phyloP scores from a whole-genome alignment of 2,888 invertebrate genomes.

The Sylvicola fuscatus region DNA sequence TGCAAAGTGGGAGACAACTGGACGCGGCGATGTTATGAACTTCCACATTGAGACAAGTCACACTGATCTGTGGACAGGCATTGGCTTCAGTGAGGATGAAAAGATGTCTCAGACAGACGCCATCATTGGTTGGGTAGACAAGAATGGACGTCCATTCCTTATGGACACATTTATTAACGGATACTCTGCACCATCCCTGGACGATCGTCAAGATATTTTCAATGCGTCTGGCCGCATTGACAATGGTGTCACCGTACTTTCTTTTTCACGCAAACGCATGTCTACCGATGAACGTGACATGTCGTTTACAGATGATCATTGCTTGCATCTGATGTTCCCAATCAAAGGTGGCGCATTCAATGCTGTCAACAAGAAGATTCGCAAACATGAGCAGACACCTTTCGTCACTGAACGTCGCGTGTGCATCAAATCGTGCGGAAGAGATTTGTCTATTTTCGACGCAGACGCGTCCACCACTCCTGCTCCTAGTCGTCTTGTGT shows the following conservation, averaged over 20 bases:
- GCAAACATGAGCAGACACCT: slow-evolving; percentile 57
- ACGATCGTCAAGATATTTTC: slow-evolving; percentile 50
- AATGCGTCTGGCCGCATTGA: slow-evolving; percentile 45
- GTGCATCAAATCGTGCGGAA: slow-evolving; percentile 66
- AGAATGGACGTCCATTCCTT: slow-evolving; percentile 54
- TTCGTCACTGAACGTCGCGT: slow-evolving; percentile 50
- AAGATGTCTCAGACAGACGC: slow-evolving; percentile 82
- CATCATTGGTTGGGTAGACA: slow-evolving; percentile 74
- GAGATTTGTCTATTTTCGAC: slow-evolving; percentile 24
- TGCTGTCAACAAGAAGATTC: slow-evolving; percentile 64
- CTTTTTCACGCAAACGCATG: slow-evolving; percentile 55
- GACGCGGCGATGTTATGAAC: slow-evolving; percentile 46
- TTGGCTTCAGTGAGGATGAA: slow-evolving; percentile 67
- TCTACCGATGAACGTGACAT: slow-evolving; percentile 59
- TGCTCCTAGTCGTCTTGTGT: slow-evolving; percentile 42
- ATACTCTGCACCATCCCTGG: slow-evolving; percentile 53
- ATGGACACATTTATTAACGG: slow-evolving; percentile 79
- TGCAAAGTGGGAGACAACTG: slow-evolving; percentile 59
- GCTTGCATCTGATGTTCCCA: slow-evolving; percentile 74
- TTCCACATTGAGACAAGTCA: slow-evolving; percentile 64
- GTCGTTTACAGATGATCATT: slow-evolving; percentile 61
- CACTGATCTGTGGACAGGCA: slow-evolving; percentile 72
- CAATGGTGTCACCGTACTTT: slow-evolving; percentile 57
- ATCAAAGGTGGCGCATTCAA: slow-evolving; percentile 66
- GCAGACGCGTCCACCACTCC: slow-evolving; percentile 28